Percentiles rank a stretch among this genome's conserved stretches.
phyloP scores from a whole-genome alignment of 1,140 invertebrate species.

The Philotrypesis tridentata region DNA sequence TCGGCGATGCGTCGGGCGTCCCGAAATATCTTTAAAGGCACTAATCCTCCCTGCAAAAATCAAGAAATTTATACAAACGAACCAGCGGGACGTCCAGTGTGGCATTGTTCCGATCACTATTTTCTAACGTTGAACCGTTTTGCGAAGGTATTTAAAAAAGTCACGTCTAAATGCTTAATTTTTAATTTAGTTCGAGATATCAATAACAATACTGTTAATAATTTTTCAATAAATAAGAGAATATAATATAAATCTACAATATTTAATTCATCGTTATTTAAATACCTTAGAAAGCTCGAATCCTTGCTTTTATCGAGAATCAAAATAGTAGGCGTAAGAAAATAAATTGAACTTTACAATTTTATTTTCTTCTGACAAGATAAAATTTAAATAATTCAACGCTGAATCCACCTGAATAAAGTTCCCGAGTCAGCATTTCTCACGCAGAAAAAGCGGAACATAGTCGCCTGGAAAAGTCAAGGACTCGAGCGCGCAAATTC shows the following conservation, averaged over 20 bases:
- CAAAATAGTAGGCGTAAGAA: too few relatives aligned
- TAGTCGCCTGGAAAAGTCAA: background rate
- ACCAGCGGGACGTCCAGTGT: background rate
- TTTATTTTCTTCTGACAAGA: background rate
- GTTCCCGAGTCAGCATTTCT: background rate
- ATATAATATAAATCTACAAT: background rate
- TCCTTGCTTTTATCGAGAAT: background rate
- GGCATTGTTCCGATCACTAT: background rate
- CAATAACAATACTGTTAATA: background rate
- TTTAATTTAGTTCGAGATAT: background rate
- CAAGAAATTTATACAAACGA: conserved; percentile 37
- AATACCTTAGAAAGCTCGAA: background rate
- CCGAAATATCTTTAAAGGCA: conserved; percentile 43
- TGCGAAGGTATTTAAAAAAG: background rate
- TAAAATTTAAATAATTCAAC: background rate
- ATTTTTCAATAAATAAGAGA: background rate
- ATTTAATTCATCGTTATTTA: background rate
- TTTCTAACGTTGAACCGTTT: background rate
- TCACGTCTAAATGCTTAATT: background rate
- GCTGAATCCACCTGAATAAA: background rate
- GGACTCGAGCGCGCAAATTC: background rate
- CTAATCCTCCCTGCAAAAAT: conserved; percentile 36
- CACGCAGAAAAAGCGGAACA: conserved; percentile 1
- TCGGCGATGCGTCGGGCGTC: conserved; percentile 1
- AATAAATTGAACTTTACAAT: background rate